Evolutionary conservation across 1,140 invertebrate species (phyloP).

Genomic region (Triops cancriformis): DNA sequence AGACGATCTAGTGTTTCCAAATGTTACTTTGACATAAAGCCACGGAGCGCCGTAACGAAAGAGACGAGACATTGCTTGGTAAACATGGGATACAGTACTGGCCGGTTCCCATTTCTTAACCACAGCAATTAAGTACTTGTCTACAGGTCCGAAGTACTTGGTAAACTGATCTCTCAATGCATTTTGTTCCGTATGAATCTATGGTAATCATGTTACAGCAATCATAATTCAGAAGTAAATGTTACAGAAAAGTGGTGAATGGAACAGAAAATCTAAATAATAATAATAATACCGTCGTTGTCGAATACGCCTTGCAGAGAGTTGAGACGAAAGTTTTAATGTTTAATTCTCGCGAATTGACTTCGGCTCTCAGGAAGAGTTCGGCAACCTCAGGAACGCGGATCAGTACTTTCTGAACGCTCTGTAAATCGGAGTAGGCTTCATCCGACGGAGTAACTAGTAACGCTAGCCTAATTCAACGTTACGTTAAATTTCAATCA

Average conservation of each 20-base stretch:
- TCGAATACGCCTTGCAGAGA: neutral
- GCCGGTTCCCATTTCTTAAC: neutral
- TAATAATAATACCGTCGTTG: neutral
- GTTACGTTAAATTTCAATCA: neutral
- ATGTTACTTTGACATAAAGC: neutral
- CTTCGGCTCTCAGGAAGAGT: neutral
- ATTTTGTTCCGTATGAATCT: neutral
- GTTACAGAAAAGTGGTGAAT: neutral
- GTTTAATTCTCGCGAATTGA: neutral
- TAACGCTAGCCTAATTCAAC: neutral
- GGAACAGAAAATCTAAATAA: neutral
- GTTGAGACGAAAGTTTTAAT: neutral
- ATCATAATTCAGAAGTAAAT: neutral
- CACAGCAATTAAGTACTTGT: neutral
- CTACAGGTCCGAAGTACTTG: neutral
- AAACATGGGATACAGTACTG: neutral
- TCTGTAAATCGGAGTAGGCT: neutral
- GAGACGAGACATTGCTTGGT: neutral
- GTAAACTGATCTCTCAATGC: neutral
- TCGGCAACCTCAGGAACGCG: neutral
- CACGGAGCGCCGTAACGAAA: neutral
- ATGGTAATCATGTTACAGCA: neutral
- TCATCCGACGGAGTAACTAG: neutral
- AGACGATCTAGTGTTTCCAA: neutral
- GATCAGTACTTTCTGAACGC: neutral